Conservation (phyloP, 2,797 vertebrate genomes). For the Gymnothorax javanicus region DNA sequence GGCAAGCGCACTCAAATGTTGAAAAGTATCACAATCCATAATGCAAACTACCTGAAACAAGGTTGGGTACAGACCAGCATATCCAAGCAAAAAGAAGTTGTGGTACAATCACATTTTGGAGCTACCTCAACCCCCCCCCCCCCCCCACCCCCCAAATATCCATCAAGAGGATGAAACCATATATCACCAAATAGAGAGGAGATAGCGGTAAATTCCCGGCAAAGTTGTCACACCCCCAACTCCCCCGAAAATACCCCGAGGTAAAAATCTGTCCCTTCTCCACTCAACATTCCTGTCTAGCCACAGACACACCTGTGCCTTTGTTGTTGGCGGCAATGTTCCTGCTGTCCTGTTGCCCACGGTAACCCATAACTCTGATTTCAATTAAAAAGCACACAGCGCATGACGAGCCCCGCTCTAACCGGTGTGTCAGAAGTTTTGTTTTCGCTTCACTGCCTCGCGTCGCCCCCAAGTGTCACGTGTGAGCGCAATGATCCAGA, state of each 20-base stretch:
- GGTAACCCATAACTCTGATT: not conserved
- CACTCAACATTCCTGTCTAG: not conserved
- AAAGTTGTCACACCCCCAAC: not conserved
- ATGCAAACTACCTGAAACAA: no score
- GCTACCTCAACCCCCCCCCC: not conserved
- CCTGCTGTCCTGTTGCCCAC: not conserved
- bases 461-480: not conserved
- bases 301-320: not conserved
- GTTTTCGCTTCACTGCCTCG: not conserved
- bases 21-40: no score
- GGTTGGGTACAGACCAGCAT: not conserved
- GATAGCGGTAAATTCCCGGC: slow-evolving; percentile 16
- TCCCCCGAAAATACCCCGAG: not conserved
- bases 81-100: not conserved
- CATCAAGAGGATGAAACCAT: not conserved
- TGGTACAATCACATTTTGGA: not conserved
- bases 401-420: not conserved
- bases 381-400: not conserved
- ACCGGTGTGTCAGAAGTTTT: not conserved
- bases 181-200: not conserved
- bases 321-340: not conserved
- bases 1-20: no score
- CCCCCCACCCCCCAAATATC: not conserved
- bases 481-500: not conserved
- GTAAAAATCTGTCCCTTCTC: not conserved